A percentile compares a stretch with the other conserved stretches of the same genome.
phyloP scores from a whole-genome alignment of 1,140 invertebrate species.

The Conus betulinus region DNA sequence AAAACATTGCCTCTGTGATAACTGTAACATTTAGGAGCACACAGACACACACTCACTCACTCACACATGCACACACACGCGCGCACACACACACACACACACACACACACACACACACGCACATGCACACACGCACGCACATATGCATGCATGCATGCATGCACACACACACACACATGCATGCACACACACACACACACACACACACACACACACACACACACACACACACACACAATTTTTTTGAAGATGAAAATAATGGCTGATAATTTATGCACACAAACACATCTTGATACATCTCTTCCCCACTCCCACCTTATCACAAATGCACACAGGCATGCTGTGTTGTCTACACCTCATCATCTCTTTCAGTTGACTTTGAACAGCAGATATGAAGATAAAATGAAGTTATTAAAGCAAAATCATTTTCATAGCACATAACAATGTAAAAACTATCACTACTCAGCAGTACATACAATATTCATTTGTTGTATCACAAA shows the following conservation, averaged over 20 bases:
- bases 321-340: not conserved
- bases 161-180: not conserved
- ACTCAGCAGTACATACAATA: too few relatives aligned
- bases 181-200: not conserved
- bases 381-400: too few relatives aligned
- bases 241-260: not conserved
- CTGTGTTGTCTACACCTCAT: not conserved
- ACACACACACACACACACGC: not conserved
- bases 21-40: too few relatives aligned
- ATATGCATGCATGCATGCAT: not conserved
- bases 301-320: too few relatives aligned
- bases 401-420: too few relatives aligned
- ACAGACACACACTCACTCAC: too few relatives aligned
- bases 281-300: not conserved
- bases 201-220: not conserved
- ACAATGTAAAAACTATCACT: too few relatives aligned
- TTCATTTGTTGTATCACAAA: too few relatives aligned
- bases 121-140: not conserved
- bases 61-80: too few relatives aligned
- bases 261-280: not conserved
- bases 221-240: slow-evolving; percentile 7
- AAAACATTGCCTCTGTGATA: too few relatives aligned
- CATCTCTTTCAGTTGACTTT: too few relatives aligned
- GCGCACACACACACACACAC: not conserved
- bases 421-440: too few relatives aligned